phyloP scores from a whole-genome alignment of 2,888 invertebrate species.

The Exocentrus adspersus region DNA sequence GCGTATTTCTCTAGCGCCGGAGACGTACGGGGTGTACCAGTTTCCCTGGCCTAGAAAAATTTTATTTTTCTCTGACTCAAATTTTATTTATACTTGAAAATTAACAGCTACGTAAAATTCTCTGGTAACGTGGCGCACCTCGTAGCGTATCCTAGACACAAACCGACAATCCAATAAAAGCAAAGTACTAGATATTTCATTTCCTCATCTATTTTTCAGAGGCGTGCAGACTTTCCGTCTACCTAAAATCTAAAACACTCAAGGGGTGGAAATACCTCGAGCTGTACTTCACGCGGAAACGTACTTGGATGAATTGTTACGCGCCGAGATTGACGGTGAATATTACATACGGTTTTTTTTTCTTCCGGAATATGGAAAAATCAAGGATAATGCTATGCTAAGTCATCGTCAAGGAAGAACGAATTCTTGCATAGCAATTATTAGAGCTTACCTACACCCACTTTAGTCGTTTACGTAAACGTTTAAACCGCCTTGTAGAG shows the following conservation, averaged over 20 bases:
- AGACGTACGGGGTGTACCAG: constrained; percentile 21
- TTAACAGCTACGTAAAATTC: too few relatives aligned
- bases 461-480: too few relatives aligned
- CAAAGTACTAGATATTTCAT: constrained; percentile 27
- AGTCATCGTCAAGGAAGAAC: too few relatives aligned
- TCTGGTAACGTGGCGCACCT: too few relatives aligned
- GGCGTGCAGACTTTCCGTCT: neutral
- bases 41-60: too few relatives aligned
- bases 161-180: constrained; percentile 23
- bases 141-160: constrained; percentile 26
- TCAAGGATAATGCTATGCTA: too few relatives aligned
- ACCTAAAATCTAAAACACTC: neutral
- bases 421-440: too few relatives aligned
- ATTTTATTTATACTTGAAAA: too few relatives aligned
- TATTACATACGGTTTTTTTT: neutral
- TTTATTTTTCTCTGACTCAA: too few relatives aligned
- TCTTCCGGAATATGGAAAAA: too few relatives aligned
- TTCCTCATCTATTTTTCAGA: constrained; percentile 18
- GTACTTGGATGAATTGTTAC: neutral
- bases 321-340: neutral
- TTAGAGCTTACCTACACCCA: too few relatives aligned
- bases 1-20: constrained; percentile 46
- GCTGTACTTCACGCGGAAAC: neutral
- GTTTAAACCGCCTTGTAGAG: too few relatives aligned
- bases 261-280: neutral